Evolutionary conservation across 1,140 invertebrate genomes (phyloP).

Genomic region (Himalopsyche phryganea): DNA sequence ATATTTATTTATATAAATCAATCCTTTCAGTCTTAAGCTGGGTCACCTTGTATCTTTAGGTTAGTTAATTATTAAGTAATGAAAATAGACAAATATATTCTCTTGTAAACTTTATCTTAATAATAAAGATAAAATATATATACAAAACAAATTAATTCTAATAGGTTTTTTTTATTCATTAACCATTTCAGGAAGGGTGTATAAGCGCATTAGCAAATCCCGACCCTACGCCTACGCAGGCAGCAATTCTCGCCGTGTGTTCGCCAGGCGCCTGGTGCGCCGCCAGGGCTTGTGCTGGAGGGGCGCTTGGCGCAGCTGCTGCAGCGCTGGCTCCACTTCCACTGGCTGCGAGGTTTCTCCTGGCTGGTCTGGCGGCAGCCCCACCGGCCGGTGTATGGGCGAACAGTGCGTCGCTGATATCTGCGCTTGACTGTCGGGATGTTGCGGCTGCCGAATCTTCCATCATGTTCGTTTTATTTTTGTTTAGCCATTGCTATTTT

Average conservation of each 20-base stretch:
- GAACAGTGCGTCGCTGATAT: neutral
- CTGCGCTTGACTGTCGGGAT: conserved; percentile 19
- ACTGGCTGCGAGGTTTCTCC: conserved; percentile 8
- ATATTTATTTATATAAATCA: too few relatives aligned
- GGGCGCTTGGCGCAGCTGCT: conserved; percentile 16
- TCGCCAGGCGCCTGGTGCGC: conserved; percentile 14
- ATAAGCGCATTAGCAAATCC: neutral
- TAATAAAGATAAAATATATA: too few relatives aligned
- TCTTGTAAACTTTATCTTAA: too few relatives aligned
- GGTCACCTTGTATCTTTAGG: too few relatives aligned
- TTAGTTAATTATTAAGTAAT: too few relatives aligned
- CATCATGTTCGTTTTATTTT: conserved; percentile 3
- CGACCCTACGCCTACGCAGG: neutral
- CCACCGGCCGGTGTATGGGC: conserved; percentile 18
- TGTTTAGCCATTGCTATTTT: too few relatives aligned
- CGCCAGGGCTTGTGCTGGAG: conserved; percentile 11
- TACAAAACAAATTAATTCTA: too few relatives aligned
- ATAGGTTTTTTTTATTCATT: too few relatives aligned
- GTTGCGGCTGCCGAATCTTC: neutral
- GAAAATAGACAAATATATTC: too few relatives aligned
- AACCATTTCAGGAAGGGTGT: neutral
- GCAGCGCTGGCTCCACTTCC: conserved; percentile 25
- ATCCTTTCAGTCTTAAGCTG: too few relatives aligned
- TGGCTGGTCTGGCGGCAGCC: conserved; percentile 16
- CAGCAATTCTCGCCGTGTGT: neutral